These are phyloP conservation scores for Poeciliopsis presidionis DNA, from an alignment of 2,797 vertebrate species.

Conservation along the genomic window DNA sequence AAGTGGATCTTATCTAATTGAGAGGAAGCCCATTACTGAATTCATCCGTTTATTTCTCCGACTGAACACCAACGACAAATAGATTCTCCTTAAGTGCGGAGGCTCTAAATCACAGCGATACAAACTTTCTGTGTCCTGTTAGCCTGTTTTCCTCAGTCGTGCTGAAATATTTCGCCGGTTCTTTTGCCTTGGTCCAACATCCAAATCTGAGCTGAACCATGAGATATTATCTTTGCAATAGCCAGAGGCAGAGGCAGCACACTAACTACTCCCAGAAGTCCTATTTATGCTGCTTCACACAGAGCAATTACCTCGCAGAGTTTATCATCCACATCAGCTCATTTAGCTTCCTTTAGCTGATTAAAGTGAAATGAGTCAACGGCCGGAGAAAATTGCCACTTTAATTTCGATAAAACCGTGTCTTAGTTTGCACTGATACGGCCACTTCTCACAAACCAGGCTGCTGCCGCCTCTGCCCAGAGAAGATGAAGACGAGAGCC, in stretches of 20 bases:
- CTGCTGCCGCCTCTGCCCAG: conserved; percentile 1
- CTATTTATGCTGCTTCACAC: conserved; percentile 60
- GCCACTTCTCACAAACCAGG: conserved; percentile 40
- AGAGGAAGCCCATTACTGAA: conserved; percentile 35
- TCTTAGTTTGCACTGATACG: conserved; percentile 43
- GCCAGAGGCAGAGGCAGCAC: conserved; percentile 52
- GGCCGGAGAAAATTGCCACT: conserved; percentile 58
- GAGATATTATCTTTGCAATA: conserved; percentile 54
- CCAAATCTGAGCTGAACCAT: conserved; percentile 42
- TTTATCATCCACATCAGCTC: conserved; percentile 64
- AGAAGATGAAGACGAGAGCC: conserved; percentile 3
- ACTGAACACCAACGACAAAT: conserved; percentile 23
- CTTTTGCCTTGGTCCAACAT: conserved; percentile 37
- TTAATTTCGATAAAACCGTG: conserved; percentile 49
- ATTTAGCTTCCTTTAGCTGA: conserved; percentile 58
- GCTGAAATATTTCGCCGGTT: conserved; percentile 17
- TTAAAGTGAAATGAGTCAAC: conserved; percentile 59
- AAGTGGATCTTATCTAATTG: conserved; percentile 36
- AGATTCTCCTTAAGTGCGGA: conserved; percentile 12
- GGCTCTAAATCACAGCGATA: background rate
- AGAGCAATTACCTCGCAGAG: conserved; percentile 60
- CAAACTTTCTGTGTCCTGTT: background rate
- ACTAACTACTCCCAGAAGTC: conserved; percentile 65
- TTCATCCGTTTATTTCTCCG: conserved; percentile 33
- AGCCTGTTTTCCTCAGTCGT: conserved; percentile 10